Conservation (phyloP, 2,113 vertebrate species). For the Coryphaenoides rupestris region DNA sequence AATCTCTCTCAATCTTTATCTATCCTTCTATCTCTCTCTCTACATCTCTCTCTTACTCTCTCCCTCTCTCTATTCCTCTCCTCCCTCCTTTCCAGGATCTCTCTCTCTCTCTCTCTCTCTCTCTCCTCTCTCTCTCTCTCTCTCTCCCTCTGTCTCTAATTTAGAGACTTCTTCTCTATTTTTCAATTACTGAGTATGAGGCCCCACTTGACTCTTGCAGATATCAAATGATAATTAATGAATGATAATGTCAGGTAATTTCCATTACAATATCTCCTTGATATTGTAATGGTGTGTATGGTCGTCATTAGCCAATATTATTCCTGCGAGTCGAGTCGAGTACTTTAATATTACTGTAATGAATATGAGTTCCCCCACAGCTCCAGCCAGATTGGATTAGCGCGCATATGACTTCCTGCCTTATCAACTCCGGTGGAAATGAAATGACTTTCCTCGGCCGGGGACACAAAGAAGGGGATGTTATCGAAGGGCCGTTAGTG, state of each 20-base stretch:
- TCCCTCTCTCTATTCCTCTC: too few species aligned
- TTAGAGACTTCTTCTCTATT: not conserved
- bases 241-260: conserved; percentile 43
- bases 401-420: conserved; percentile 41
- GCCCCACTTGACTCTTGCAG: conserved; percentile 31
- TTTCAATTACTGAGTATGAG: conserved; percentile 25
- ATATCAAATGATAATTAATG: conserved; percentile 49
- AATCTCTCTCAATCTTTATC: too few species aligned
- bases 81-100: too few species aligned
- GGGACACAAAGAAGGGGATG: not conserved
- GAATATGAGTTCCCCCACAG: conserved; percentile 42
- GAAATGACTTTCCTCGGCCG: conserved; percentile 16
- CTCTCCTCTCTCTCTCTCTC: too few species aligned
- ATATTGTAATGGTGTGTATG: conserved; percentile 43
- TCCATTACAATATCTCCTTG: conserved; percentile 29
- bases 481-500: not conserved
- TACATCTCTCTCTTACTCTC: too few species aligned
- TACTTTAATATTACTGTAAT: conserved; percentile 50
- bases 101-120: conserved; percentile 2
- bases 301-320: conserved; percentile 39
- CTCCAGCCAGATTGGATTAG: conserved; percentile 43
- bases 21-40: too few species aligned
- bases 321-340: conserved; percentile 41
- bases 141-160: too few species aligned
- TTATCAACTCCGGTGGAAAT: conserved; percentile 29